Conservation (phyloP, 2,797 vertebrate genomes). For the Neosilurus hyrtlii region DNA sequence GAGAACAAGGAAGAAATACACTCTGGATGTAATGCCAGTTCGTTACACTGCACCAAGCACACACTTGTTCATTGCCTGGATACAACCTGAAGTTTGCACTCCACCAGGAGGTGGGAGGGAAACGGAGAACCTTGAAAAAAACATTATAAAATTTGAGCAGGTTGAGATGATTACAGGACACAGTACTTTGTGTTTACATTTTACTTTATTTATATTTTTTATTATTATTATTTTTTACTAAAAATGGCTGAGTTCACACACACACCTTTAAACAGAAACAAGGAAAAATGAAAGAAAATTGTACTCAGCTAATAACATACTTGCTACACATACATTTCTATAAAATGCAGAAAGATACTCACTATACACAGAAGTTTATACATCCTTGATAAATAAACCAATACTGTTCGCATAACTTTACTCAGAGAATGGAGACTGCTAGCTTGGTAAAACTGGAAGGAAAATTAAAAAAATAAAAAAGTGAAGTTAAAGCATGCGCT, state of each 20-base stretch:
- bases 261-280: not conserved
- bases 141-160: not conserved
- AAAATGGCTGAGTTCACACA: not conserved
- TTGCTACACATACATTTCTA: conserved; percentile 67
- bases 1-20: not conserved
- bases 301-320: conserved; percentile 60
- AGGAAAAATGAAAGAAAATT: conserved; percentile 53
- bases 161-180: not conserved
- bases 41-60: not conserved
- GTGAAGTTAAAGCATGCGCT: conserved; percentile 30
- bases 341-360: conserved; percentile 78
- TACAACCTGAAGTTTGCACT: not conserved
- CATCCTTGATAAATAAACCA: conserved; percentile 93
- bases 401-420: conserved; percentile 75
- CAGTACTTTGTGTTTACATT: not conserved
- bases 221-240: not conserved
- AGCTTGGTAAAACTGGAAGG: conserved; percentile 30
- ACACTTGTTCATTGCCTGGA: not conserved
- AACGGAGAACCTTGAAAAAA: not conserved
- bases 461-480: conserved; percentile 32
- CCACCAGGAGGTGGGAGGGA: not conserved
- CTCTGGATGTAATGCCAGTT: not conserved
- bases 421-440: conserved; percentile 49
- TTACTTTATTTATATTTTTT: not conserved
- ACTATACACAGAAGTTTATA: conserved; percentile 91